Evolutionary conservation across 1,140 invertebrate genomes (phyloP).

Genomic region (Archivesica marissinica): DNA sequence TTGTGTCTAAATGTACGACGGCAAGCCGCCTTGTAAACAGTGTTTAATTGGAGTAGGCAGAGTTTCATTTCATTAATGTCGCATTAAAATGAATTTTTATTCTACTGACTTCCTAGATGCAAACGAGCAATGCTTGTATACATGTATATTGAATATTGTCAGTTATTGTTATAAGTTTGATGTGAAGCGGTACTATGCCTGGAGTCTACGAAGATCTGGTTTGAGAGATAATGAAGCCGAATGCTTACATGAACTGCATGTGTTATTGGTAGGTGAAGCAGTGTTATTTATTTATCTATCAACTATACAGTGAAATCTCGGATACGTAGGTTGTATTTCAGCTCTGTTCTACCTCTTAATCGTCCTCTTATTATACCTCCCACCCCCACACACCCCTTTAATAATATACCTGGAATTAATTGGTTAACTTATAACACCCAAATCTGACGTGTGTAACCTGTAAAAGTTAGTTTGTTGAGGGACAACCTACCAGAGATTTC

Average conservation of each 20-base stretch:
- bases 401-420: too few relatives aligned
- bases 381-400: too few relatives aligned
- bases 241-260: constrained; percentile 14
- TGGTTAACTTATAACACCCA: too few relatives aligned
- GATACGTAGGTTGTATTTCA: background rate
- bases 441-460: too few relatives aligned
- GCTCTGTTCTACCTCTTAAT: too few relatives aligned
- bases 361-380: too few relatives aligned
- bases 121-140: background rate
- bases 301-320: constrained; percentile 3
- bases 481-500: too few relatives aligned
- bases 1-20: too few relatives aligned
- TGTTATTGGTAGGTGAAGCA: constrained; percentile 7
- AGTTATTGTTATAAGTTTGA: background rate
- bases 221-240: constrained; percentile 21
- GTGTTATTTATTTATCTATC: background rate
- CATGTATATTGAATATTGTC: background rate
- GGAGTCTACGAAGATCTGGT: background rate
- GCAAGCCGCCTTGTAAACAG: too few relatives aligned
- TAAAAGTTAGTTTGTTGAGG: too few relatives aligned
- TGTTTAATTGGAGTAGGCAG: too few relatives aligned
- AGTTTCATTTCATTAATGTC: background rate
- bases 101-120: background rate
- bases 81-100: too few relatives aligned
- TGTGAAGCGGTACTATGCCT: background rate